These are phyloP conservation scores for Cebus imitator DNA, from an alignment of 2,113 vertebrate genomes.

Conservation along the genomic window DNA sequence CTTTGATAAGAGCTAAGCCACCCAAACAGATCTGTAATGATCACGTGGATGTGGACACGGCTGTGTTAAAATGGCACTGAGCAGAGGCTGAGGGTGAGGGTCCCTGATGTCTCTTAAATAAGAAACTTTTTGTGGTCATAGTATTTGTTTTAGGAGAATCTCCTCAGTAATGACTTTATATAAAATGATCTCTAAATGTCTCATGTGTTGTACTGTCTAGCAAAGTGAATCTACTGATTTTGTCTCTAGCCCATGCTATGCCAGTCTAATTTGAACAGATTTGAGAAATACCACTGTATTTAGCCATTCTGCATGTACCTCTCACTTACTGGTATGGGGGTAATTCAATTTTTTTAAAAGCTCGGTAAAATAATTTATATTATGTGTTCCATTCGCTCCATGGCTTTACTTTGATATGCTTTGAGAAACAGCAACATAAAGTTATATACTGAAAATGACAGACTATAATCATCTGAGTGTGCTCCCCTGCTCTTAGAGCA, in stretches of 20 bases:
- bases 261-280: not conserved
- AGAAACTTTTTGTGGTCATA: not conserved
- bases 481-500: not conserved
- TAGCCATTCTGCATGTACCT: not conserved
- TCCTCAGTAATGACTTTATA: not conserved
- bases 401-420: not conserved
- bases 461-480: not conserved
- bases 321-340: not conserved
- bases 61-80: not conserved
- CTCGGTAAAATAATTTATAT: not conserved
- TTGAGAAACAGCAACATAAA: not conserved
- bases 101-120: not conserved
- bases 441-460: not conserved
- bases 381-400: not conserved
- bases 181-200: not conserved
- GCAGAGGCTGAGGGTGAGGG: not conserved
- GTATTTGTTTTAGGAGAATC: not conserved
- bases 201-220: not conserved
- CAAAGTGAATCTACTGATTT: not conserved
- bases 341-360: not conserved
- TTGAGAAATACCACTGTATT: not conserved
- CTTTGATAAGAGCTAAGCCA: not conserved
- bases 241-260: not conserved
- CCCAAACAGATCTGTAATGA: not conserved
- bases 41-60: not conserved